Base-by-base conservation (phyloP, 2,888 invertebrate genomes). In the Bruchidius siliquastri region DNA sequence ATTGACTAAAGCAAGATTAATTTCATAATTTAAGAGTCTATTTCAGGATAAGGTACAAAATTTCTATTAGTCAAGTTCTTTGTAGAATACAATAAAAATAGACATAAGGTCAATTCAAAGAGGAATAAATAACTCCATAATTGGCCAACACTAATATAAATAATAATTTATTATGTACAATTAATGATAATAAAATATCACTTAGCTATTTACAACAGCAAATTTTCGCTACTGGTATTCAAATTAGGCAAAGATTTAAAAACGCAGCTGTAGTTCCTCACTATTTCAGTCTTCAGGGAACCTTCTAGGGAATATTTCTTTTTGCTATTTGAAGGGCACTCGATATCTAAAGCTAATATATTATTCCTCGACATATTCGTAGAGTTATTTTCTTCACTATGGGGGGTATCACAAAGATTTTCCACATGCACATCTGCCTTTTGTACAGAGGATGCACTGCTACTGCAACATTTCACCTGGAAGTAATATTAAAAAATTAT, bases 171-270 rank as follows among this genome's bases (percentile, higher is more conserved):
- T 68, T 68, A 22, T 68, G 22, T 68, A 73, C 73, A 77, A 72
- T 77, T 75, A 71, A 77, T 74, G 73, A 74, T 78, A 75, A 72
- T 74, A 78, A 75, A 75, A 77, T 77, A 78, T 77, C 73, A 73
- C 70, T 72, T 75, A 74, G 73, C 76, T 77, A 82, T 81, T 88
- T 84, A 84, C 83, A 88, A 89, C 80, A 91, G 88, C 82, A 91
- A 88, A 83, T 89, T 90, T 85, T 91, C 91, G 85, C 90, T 90
- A 85, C 90, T 90, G 82, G 92, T 91, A 86, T 90, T 92, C 87
- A 92, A 88, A 88, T 92, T 92, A 86, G 92, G 92, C 88, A 93
- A 89, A 81, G 90, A 90, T 84, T 90, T 90, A 81, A 90, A 90
- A 79, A 89, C 88, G 81, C 83, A 83, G 81, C 85, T 85, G 75